Conservation (phyloP, 2,888 invertebrate genomes). For the Steromphala cineraria region DNA sequence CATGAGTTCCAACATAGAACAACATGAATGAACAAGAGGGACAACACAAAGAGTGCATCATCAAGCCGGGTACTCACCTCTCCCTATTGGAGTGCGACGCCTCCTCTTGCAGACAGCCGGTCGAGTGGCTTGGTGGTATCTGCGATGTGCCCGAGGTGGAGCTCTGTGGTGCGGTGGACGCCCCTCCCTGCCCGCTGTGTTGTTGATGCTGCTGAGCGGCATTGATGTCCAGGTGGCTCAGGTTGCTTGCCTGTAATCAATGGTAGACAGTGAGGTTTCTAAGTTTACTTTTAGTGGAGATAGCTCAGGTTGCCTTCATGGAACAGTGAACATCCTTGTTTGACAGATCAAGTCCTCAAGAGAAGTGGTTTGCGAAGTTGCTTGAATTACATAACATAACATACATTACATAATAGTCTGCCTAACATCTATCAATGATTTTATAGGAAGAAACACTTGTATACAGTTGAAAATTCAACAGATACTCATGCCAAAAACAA, state of each 20-base stretch:
- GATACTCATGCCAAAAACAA: no score
- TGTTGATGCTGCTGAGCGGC: constrained; percentile 61
- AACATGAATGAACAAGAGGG: background rate
- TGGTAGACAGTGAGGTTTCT: background rate
- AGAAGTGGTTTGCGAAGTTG: background rate
- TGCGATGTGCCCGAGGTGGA: constrained; percentile 3
- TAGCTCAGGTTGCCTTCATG: no score
- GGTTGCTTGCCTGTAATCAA: constrained; percentile 41
- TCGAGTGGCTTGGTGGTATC: constrained; percentile 29
- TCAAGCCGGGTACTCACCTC: constrained; percentile 31
- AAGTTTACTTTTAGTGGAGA: no score
- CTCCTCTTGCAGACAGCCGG: constrained; percentile 17
- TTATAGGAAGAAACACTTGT: no score
- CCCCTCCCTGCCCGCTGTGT: constrained; percentile 20
- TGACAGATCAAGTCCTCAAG: no score
- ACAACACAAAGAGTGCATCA: no score
- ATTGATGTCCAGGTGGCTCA: constrained; percentile 57
- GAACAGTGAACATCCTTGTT: no score
- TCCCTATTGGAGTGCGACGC: constrained; percentile 31
- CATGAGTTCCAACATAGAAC: background rate
- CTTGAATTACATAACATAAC: background rate
- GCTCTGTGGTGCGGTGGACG: constrained; percentile 5
- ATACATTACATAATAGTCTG: no score
- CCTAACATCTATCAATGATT: no score
- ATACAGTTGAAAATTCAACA: no score